Evolutionary conservation across 37 sponge, comb jelly and placozoan genomes (phyloP), one percentile per base, ranked within the genome.

Genomic region (Mnemiopsis leidyi): DNA sequence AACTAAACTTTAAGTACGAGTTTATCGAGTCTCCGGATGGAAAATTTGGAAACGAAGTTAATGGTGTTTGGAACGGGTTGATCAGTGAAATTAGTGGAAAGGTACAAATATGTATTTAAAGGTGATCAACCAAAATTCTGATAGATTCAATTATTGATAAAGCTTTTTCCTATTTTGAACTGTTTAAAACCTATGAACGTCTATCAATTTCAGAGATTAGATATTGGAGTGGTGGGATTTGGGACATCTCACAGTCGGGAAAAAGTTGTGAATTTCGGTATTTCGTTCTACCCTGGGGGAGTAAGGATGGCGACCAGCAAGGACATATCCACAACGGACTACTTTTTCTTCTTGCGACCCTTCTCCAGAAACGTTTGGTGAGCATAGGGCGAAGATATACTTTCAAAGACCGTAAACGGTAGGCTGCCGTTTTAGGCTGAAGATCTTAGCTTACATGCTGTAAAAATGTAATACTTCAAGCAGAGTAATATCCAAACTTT

Each of bases 241-340:
- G 75, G 75, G 5, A 71, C 75, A 18, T 71, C 75, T n/a, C 75
- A 71, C 75, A 71, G 75, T 18, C 7, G 75, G 20, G 75, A 71
- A 25, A 71, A 71, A 28, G 75, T 28, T n/a, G 75, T 71, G 25
- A 28, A 71, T 18, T 71, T 71, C 20, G 75, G 75, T 5, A 71
- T 71, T 23, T 71, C 75, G 2, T 71, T 71, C n/a, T 28, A 29
- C 30, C 75, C 75, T 23, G 75, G 75, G 25, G 75, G 75, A 23
- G 75, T 71, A 7, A 71, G 75, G n/a, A 71, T 71, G 75, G 75
- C 75, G 75, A 71, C 75, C 25, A 71, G 75, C 5, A 71, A 29
- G n/a, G 30, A n/a, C 20, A 28, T 28, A 13, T n/a, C 30, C 3
- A 28, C 25, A 2, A 71, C 75, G 30, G 30, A 71, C 30, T 28